Base-by-base conservation (phyloP, 2,888 invertebrate genomes). In the Latheticus oryzae region DNA sequence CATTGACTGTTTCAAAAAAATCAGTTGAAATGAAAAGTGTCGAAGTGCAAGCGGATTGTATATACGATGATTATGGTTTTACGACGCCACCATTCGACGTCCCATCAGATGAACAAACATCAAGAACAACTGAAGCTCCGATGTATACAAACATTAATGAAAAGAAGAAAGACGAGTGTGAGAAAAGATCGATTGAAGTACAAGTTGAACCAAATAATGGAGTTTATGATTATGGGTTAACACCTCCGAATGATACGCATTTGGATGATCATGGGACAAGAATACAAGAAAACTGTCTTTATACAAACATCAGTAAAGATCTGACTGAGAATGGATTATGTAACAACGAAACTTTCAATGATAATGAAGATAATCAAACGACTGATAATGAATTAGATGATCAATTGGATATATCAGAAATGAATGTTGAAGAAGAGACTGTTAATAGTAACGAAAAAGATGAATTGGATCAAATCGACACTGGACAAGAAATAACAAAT, bases 41-140 rank as follows among this genome's bases (percentile, higher is more conserved):
- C 7, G 51, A 51, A 30, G 19, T 51, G 2, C 51, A 53, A 35
- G 47, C 47, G 1, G 32, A 53, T 40, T 21, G 33, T 51, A 11
- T 57, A 51, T 45, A 51, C n/a, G n/a, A 37, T 19, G 38, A 55
- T 28, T 58, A 58, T 26, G 65, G 61, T 19, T 30, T 68, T 8
- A 56, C 56, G 17, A 68, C 65, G 2, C 66, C 66, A n/a, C 65
- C 66, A 21, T 63, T 63, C 3, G 66, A 68, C 16, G 50, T 60
- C 13, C 63, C 52, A 9, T 24, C 19, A 5, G 61, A 55, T 12
- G 62, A 63, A 28, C 59, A 51, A 28, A n/a, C n/a, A n/a, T n/a
- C n/a, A n/a, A 54, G 52, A 40, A 32, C 61, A 1, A 17, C 16
- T 4, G 55, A 54, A 38, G 21, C 60, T 19, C 17, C 35, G 1